A percentile compares a stretch with the other conserved stretches of the same genome.
Evolutionary conservation across 2,888 invertebrate genomes (phyloP).

Genomic region (Liposcelis brunnea): DNA sequence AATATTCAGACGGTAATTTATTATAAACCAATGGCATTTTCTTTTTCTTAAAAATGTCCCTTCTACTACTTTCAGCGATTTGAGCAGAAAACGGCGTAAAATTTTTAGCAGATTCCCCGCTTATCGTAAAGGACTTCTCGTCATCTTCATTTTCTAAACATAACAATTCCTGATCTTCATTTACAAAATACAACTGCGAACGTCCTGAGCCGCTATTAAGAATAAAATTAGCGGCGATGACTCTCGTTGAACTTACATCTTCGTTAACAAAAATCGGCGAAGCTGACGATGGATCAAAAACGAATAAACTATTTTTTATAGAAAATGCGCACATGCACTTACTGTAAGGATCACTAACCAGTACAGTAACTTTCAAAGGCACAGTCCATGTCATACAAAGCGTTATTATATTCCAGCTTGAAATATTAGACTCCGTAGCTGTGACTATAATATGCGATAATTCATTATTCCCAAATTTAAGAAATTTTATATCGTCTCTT

Average conservation of each 20-base stretch:
- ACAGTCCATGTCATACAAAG: constrained; percentile 54
- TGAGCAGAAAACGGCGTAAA: background rate
- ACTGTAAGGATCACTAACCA: constrained; percentile 42
- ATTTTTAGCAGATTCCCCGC: background rate
- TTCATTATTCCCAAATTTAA: constrained; percentile 39
- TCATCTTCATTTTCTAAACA: background rate
- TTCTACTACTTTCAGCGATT: background rate
- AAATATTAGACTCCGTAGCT: constrained; percentile 37
- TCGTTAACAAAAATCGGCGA: background rate
- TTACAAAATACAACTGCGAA: constrained; percentile 1
- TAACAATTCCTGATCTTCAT: background rate
- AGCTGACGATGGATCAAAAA: background rate
- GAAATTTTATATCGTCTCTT: constrained; percentile 22
- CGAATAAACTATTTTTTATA: constrained; percentile 27
- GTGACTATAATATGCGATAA: constrained; percentile 40
- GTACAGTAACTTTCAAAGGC: constrained; percentile 28
- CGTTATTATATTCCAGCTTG: constrained; percentile 55
- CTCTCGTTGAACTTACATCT: background rate
- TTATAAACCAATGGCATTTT: too few species aligned
- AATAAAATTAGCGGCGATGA: background rate
- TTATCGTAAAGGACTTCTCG: background rate
- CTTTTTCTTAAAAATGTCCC: background rate
- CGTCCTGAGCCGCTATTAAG: too few species aligned
- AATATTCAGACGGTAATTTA: background rate
- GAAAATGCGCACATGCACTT: constrained; percentile 52